Evolutionary conservation across 2,888 invertebrate species (phyloP).

Genomic region (Cotesia congregata): DNA sequence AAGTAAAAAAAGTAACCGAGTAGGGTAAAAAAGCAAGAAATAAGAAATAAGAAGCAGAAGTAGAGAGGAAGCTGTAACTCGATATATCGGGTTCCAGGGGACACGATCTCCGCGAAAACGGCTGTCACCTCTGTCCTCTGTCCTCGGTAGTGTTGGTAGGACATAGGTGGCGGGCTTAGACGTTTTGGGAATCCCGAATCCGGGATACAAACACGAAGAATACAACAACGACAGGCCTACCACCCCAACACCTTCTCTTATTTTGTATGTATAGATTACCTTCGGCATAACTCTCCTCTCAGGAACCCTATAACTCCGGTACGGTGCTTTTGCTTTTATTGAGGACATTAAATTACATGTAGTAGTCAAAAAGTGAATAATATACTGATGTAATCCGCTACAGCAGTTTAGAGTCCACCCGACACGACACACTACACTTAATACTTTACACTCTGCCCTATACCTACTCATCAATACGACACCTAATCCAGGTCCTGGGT

Average conservation of each 20-base stretch:
- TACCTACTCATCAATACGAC: background rate
- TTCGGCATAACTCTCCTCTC: background rate
- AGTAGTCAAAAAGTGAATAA: background rate
- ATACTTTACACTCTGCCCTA: background rate
- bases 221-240: background rate
- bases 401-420: background rate
- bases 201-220: background rate
- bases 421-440: background rate
- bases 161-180: slow-evolving; percentile 10
- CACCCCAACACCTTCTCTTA: background rate
- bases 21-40: background rate
- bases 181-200: background rate
- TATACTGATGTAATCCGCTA: background rate
- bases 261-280: background rate
- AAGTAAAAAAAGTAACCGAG: slow-evolving; percentile 5
- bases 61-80: slow-evolving; percentile 50
- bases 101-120: slow-evolving; percentile 49
- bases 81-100: slow-evolving; percentile 52
- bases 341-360: background rate
- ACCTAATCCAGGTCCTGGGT: background rate
- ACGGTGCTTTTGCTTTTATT: background rate
- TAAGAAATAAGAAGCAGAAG: slow-evolving; percentile 7
- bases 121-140: slow-evolving; percentile 43
- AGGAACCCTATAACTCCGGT: too few species aligned
- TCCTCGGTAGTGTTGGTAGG: background rate